Base-by-base conservation (phyloP, 2,797 vertebrate species). In the Meriones psammophilus region DNA sequence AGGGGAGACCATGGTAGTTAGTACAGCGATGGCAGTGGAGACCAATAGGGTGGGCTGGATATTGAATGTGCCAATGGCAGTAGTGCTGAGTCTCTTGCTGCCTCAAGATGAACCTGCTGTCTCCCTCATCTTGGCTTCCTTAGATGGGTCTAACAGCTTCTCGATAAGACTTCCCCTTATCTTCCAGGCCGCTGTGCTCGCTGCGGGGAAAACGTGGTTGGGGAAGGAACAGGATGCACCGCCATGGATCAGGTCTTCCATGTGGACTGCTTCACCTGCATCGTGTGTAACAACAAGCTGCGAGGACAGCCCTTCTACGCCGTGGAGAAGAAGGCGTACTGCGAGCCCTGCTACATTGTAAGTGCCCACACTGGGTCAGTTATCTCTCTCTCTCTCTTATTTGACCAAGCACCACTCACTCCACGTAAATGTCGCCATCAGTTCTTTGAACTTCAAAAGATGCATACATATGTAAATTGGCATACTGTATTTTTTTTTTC, bases 191-290 rank as follows among this genome's bases (percentile, higher is more conserved):
- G 99, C 97, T 99, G 99, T 96, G 98, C 99, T 92, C 99, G 99
- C 98, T 99, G 99, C 30, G 99, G 99, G 22, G 99, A 99, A 97
- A 99, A 99, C 1, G 99, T 99, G 12, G 99, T 99, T 86, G 99
- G 99, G 4, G 99, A 99, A 98, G 99, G 99, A 58, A 99, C 99
- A 0, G 99, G 99, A 88, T 99, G 99, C 97, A 99, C 99, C 0
- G 99, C 99, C 96, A 99, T 99, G 99, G 99, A 99, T 98, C 99
- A 99, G 96, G 99, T 99, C 93, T 99, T 99, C 98, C 99, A 99
- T 0, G 99, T 99, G 94, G 97, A 99, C 92, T 99, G 99, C 94
- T 99, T 99, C 76, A 98, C 99, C 98, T 99, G 99, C 98, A 99
- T 99, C 98, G 99, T 97, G 95, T 99, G 99, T 98, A 99, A 97